These are phyloP conservation scores for Megaleporinus macrocephalus DNA, from an alignment of 2,113 vertebrate genomes.

Conservation along the genomic window DNA sequence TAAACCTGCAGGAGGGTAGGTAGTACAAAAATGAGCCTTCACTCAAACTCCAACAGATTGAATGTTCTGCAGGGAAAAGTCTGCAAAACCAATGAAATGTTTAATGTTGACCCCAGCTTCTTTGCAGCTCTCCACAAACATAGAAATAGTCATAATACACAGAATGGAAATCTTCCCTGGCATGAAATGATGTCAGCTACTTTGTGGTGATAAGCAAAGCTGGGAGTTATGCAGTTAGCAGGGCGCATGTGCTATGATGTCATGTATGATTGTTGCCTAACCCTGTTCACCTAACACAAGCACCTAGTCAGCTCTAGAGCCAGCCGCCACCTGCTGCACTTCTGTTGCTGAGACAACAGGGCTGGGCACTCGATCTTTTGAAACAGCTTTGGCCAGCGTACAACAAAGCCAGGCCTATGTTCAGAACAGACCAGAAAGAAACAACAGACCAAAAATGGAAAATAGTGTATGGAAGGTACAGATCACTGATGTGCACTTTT, in stretches of 20 bases:
- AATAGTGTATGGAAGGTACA: not conserved
- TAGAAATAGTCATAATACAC: not conserved
- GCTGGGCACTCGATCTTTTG: not conserved
- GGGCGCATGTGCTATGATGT: not conserved
- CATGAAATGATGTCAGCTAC: not conserved
- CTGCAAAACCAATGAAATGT: not conserved
- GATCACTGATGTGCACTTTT: no score
- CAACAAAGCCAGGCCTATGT: not conserved
- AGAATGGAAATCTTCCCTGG: not conserved
- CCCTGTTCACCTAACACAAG: not conserved
- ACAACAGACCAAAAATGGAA: not conserved
- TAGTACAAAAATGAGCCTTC: not conserved
- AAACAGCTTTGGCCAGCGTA: not conserved
- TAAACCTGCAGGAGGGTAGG: not conserved
- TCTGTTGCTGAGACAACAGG: not conserved
- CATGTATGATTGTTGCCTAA: not conserved
- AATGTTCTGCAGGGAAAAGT: not conserved
- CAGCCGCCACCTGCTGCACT: not conserved
- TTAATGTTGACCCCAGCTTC: not conserved
- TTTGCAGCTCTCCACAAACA: not conserved
- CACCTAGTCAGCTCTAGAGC: not conserved
- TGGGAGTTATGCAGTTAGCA: not conserved
- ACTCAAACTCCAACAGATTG: not conserved
- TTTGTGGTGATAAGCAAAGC: not conserved
- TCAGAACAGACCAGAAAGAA: not conserved